phyloP scores from a whole-genome alignment of 1,140 invertebrate species.

The Chionoecetes opilio region DNA sequence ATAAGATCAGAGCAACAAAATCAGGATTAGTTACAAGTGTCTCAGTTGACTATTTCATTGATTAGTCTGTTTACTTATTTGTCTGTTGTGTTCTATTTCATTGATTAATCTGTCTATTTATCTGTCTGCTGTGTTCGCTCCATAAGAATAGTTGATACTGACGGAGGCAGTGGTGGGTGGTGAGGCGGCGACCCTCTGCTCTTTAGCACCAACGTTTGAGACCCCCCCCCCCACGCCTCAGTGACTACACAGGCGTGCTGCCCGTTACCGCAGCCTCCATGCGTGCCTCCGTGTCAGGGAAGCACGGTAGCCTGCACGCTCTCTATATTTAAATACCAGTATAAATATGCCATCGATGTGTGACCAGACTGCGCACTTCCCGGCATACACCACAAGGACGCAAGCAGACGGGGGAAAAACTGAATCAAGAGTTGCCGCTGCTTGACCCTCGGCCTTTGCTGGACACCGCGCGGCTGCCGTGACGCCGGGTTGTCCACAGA shows the following conservation, averaged over 20 bases:
- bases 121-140: neutral
- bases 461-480: too few species aligned
- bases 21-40: too few species aligned
- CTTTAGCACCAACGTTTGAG: neutral
- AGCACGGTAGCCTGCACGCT: neutral
- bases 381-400: neutral
- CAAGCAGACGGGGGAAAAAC: too few species aligned
- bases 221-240: neutral
- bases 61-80: neutral
- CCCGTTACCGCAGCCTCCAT: neutral
- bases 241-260: neutral
- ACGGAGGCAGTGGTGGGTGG: neutral
- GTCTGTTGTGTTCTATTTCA: too few species aligned
- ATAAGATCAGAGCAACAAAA: too few species aligned
- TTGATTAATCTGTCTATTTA: neutral
- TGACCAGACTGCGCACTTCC: neutral
- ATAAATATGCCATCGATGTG: neutral
- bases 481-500: too few species aligned
- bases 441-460: too few species aligned
- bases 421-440: too few species aligned
- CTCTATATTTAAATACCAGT: neutral
- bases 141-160: neutral
- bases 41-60: too few species aligned
- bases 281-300: neutral
- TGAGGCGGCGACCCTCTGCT: neutral